phyloP scores from a whole-genome alignment of 2,888 invertebrate species.

The Xestia ashworthii region DNA sequence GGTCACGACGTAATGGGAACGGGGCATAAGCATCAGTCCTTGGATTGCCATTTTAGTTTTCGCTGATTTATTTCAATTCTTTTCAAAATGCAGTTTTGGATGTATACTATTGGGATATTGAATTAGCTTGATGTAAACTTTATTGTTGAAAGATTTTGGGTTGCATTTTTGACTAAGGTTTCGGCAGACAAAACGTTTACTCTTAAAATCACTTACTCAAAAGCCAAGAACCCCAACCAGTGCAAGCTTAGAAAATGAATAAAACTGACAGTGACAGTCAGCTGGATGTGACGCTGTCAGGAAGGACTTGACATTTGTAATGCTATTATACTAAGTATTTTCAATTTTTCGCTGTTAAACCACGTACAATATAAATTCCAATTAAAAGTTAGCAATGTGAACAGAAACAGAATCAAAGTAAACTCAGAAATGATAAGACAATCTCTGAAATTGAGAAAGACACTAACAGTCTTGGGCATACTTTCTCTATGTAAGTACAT shows the following conservation, averaged over 20 bases:
- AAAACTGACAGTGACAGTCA: conserved; percentile 49
- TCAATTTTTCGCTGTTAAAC: conserved; percentile 43
- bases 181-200: background rate
- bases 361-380: conserved; percentile 54
- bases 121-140: background rate
- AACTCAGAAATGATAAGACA: conserved; percentile 87
- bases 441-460: conserved; percentile 85
- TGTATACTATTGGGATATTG: background rate
- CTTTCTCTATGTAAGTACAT: conserved; percentile 82
- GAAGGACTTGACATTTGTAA: conserved; percentile 32
- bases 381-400: conserved; percentile 79
- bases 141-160: background rate
- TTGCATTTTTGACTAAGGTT: background rate
- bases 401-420: conserved; percentile 68
- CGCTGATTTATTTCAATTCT: background rate
- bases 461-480: conserved; percentile 80
- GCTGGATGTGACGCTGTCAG: conserved; percentile 61
- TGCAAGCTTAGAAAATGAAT: background rate
- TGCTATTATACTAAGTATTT: conserved; percentile 16
- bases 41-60: background rate
- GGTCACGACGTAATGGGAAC: no score
- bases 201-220: background rate
- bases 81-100: no score
- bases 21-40: background rate
- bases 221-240: background rate